Base-by-base conservation (phyloP, 1,140 invertebrate species). In the Tetramorium alpestre region DNA sequence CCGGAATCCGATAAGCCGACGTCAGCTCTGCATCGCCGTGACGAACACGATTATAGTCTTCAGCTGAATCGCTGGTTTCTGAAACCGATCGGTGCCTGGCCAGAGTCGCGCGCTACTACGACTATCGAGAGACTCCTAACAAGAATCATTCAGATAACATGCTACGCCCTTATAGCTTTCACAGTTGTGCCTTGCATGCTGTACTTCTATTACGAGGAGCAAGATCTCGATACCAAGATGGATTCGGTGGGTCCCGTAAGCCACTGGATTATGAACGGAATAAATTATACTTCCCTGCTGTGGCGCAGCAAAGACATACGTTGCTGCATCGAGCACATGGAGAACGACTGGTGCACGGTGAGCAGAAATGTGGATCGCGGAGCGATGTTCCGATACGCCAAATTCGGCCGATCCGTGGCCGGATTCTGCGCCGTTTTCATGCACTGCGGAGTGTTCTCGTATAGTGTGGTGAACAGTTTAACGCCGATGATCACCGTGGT, bases 51-150 rank as follows among this genome's bases (percentile, higher is more conserved):
- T 82, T 65, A 81, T 3, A 87, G 54, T 28, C n/a, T 88, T 0
- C 70, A 86, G 7, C 28, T 91, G 16, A 89, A 85, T 51, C 85
- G 88, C 5, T 88, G 89, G 87, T 38, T 91, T 0, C 1, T 91
- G 7, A 90, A 67, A 25, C 49, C 77, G 0, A 80, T 91, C 10
- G 88, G 90, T 7, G 88, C 62, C 0, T 91, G 90, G 89, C 78
- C 78, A 3, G 16, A 22, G 18, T 54, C 82, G 0, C 18, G 33
- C 11, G 25, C 56, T 1, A 56, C 13, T 0, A 72, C 82, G 0
- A 80, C 2, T 3, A 8, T 0, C 11, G 67, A 88, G 0, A 65
- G 25, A 47, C 16, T 75, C 2, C n/a, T 88, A 10, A 65, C 67
- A 3, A 11, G 49, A 16, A 22, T 78, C 47, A 33, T 78, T 2